Evolutionary conservation across 2,888 invertebrate genomes (phyloP).

Genomic region (Synergus laeviventris): DNA sequence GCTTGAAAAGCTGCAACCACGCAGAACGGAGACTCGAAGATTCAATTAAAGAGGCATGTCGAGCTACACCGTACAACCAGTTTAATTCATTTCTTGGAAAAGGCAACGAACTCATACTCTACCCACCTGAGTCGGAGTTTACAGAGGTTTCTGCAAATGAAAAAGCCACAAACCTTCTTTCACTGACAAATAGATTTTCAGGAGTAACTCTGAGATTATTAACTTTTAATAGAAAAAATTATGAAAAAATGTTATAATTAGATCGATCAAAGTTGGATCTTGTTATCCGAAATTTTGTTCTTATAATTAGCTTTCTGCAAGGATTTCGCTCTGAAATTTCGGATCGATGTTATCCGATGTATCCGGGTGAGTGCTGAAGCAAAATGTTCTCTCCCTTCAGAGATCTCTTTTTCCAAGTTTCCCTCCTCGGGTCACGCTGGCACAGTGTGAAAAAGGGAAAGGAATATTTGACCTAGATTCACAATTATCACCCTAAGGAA

Average conservation of each 20-base stretch:
- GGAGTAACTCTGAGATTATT: not conserved
- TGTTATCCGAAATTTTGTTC: not conserved
- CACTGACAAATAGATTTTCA: not conserved
- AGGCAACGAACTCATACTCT: constrained; percentile 16
- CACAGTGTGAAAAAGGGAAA: constrained; percentile 64
- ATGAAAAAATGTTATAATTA: not conserved
- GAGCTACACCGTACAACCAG: constrained; percentile 24
- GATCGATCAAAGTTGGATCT: not conserved
- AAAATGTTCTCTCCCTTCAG: constrained; percentile 65
- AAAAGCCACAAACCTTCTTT: constrained; percentile 12
- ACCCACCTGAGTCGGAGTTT: constrained; percentile 24
- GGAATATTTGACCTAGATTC: constrained; percentile 63
- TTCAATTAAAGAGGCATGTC: constrained; percentile 38
- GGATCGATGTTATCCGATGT: constrained; percentile 68
- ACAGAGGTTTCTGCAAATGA: constrained; percentile 12
- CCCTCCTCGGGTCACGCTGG: constrained; percentile 45
- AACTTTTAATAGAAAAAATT: not conserved
- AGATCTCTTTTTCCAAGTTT: constrained; percentile 59
- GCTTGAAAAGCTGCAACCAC: constrained; percentile 35
- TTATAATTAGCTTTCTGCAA: not conserved
- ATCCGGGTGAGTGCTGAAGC: constrained; percentile 66
- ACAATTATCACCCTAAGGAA: constrained; percentile 43
- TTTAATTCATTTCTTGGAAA: constrained; percentile 25
- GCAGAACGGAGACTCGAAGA: constrained; percentile 32
- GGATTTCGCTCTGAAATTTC: constrained; percentile 50